Conservation (phyloP, 1,140 invertebrate species). For the Lordiphosa stackelbergi region DNA sequence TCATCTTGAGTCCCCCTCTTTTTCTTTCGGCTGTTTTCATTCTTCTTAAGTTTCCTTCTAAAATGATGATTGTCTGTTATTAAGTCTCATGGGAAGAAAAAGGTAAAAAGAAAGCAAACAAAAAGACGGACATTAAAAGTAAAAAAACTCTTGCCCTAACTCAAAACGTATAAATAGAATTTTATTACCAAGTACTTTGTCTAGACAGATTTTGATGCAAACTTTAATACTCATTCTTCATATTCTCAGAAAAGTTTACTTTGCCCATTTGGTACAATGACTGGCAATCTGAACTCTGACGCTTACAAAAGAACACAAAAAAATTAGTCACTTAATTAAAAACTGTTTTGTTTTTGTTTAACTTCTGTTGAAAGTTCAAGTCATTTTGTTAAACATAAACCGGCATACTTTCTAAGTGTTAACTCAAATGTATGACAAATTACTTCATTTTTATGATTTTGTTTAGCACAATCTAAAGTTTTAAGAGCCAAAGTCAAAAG, state of each 20-base stretch:
- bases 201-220: constrained; percentile 1
- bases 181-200: too few relatives aligned
- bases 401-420: background rate
- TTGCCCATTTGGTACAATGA: constrained; percentile 23
- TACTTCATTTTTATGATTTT: background rate
- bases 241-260: too few relatives aligned
- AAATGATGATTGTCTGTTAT: too few relatives aligned
- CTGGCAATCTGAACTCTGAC: constrained; percentile 16
- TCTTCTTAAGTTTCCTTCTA: too few relatives aligned
- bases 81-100: too few relatives aligned
- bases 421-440: background rate
- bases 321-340: constrained; percentile 8
- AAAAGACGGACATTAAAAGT: too few relatives aligned
- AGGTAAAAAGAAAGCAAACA: too few relatives aligned
- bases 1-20: too few relatives aligned
- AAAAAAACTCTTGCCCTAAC: too few relatives aligned
- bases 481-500: background rate
- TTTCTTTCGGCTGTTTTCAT: too few relatives aligned
- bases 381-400: background rate
- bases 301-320: constrained; percentile 1
- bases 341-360: background rate
- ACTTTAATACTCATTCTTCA: background rate
- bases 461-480: background rate
- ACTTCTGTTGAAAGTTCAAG: constrained; percentile 4
- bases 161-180: too few relatives aligned